Evolutionary conservation across 2,888 invertebrate species (phyloP), one percentile per base, ranked within the genome.

Genomic region (Apocheima hispidaria): DNA sequence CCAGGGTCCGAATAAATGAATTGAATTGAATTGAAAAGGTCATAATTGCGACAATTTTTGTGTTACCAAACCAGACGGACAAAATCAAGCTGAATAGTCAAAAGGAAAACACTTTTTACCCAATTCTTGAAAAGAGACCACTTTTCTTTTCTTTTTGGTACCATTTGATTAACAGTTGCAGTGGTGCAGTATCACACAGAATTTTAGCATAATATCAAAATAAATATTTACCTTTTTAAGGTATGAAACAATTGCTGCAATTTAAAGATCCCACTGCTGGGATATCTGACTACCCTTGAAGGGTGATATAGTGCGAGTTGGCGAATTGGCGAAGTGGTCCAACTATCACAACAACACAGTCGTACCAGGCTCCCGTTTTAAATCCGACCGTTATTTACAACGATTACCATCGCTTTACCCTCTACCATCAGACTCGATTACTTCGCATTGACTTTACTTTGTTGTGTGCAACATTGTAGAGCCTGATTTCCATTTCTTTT

Each of bases 291-390:
- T n/a, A n/a, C n/a, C n/a, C n/a, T n/a, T n/a, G n/a, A n/a, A n/a
- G n/a, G n/a, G n/a, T n/a, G n/a, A n/a, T n/a, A n/a, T n/a, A n/a
- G n/a, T n/a, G n/a, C n/a, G n/a, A n/a, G n/a, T n/a, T n/a, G n/a
- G n/a, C n/a, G n/a, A 4, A 26, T 26, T 26, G 26, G 1, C 26
- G 26, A 26, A 7, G n/a, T n/a, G 4, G 5, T n/a, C 33, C 4
- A 4, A 33, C 33, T n/a, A 33, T n/a, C 33, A 14, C 14, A 44
- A 48, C 44, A 41, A 46, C 41, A 57, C 54, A 48, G 26, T 48
- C 36, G n/a, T n/a, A 41, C 41, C 21, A 21, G 33, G 63, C 63
- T 68, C 59, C 65, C 65, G 65, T 66, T 63, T 55, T 30, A 40
- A 58, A 49, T 54, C 52, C 20, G 51, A 58, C 60, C 52, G 50